Percentiles rank a stretch among this genome's conserved stretches.
These are phyloP conservation scores for Okamejei kenojei DNA, from an alignment of 2,797 vertebrate species.

Conservation along the genomic window DNA sequence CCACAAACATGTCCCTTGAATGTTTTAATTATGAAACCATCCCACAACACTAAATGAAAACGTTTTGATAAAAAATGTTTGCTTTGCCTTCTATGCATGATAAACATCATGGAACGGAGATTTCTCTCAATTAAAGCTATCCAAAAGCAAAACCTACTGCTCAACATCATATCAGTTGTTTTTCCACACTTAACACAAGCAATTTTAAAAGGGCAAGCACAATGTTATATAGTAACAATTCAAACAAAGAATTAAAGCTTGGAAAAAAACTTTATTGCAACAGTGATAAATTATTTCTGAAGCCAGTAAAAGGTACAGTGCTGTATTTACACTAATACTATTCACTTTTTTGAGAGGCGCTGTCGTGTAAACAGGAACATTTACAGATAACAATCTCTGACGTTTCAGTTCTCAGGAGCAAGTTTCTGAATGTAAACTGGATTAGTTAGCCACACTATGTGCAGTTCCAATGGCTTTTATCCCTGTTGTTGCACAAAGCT, in stretches of 20 bases:
- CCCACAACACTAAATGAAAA: background rate
- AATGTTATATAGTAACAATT: background rate
- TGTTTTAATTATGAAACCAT: background rate
- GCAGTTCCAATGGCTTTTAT: background rate
- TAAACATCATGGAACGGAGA: background rate
- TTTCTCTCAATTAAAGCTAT: background rate
- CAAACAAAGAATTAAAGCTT: slow-evolving; percentile 1
- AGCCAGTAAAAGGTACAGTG: slow-evolving; percentile 19
- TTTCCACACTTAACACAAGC: background rate
- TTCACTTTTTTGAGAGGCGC: background rate
- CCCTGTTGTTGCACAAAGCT: background rate
- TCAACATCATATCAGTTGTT: background rate
- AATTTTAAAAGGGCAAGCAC: background rate
- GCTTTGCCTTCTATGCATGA: background rate
- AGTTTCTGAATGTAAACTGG: slow-evolving; percentile 4
- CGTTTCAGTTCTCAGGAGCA: background rate
- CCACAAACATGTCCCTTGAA: no score
- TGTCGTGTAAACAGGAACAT: background rate
- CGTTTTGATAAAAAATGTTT: background rate
- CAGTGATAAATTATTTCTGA: slow-evolving; percentile 32
- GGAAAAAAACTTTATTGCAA: slow-evolving; percentile 26
- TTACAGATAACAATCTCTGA: background rate
- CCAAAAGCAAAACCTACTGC: background rate
- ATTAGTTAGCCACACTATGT: background rate
- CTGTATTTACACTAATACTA: background rate